phyloP scores from a whole-genome alignment of 2,888 invertebrate genomes.

The Agrotis puta region DNA sequence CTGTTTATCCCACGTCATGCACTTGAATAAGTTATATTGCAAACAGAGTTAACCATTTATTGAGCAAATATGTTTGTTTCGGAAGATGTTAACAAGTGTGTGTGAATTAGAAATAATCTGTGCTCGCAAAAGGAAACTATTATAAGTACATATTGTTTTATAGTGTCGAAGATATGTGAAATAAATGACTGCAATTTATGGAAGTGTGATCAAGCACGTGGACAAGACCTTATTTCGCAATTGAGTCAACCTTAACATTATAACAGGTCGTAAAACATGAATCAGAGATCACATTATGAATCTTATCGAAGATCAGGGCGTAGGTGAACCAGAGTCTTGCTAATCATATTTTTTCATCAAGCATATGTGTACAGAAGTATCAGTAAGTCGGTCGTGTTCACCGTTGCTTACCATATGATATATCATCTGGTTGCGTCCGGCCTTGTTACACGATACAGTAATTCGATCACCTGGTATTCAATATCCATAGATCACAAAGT shows the following conservation, averaged over 20 bases:
- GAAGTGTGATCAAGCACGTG: conserved; percentile 37
- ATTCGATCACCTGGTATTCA: conserved; percentile 81
- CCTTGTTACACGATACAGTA: conserved; percentile 87
- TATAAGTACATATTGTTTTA: conserved; percentile 18
- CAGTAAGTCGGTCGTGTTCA: conserved; percentile 82
- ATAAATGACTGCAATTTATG: conserved; percentile 45
- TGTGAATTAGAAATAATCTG: conserved; percentile 65
- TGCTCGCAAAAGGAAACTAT: conserved; percentile 59
- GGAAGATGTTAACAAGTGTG: conserved; percentile 54
- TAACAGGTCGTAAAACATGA: conserved; percentile 67
- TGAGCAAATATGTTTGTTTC: conserved; percentile 4
- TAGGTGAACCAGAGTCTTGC: conserved; percentile 69
- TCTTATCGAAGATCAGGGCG: conserved; percentile 75
- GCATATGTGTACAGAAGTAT: conserved; percentile 69
- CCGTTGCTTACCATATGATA: conserved; percentile 87
- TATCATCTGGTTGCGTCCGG: conserved; percentile 83
- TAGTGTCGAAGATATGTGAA: conserved; percentile 61
- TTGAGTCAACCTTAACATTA: conserved; percentile 40
- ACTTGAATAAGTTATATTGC: conserved; percentile 53
- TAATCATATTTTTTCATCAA: conserved; percentile 71
- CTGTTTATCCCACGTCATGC: conserved; percentile 55
- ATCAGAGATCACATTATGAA: conserved; percentile 70
- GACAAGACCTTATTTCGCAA: conserved; percentile 35
- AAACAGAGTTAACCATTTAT: conserved; percentile 38
- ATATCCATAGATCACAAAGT: conserved; percentile 82